A percentile compares a stretch with the other conserved stretches of the same genome.
These are phyloP conservation scores for Hyperopisus bebe DNA, from an alignment of 2,113 vertebrate species.

Conservation along the genomic window DNA sequence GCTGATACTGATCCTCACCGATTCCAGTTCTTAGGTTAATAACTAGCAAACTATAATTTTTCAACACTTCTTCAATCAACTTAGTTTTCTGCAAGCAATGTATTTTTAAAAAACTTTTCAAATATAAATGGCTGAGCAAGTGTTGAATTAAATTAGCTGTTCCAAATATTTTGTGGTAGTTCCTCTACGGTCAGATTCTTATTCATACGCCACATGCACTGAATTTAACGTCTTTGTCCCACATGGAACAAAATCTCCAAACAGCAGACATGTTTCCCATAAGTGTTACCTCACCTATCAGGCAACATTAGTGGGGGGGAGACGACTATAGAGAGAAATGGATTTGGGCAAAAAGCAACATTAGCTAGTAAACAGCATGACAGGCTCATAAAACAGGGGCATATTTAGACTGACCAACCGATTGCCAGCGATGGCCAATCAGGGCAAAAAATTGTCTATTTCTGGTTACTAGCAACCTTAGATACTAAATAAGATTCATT, in stretches of 20 bases:
- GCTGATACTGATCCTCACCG: background rate
- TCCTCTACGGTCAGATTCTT: background rate
- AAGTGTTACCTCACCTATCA: background rate
- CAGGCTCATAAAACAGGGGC: background rate
- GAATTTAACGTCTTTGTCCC: background rate
- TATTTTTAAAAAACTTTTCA: background rate
- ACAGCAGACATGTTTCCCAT: background rate
- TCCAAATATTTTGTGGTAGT: background rate
- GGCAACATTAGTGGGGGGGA: background rate
- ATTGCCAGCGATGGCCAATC: background rate
- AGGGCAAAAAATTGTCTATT: background rate
- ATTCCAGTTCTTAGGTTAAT: background rate
- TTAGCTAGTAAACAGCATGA: background rate
- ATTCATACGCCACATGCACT: background rate
- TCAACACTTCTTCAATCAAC: background rate
- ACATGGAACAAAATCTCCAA: background rate
- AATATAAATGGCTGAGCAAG: background rate
- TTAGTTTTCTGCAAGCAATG: background rate
- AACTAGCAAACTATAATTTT: background rate
- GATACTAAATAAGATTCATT: background rate
- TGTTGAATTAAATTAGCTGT: background rate
- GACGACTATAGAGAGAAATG: background rate
- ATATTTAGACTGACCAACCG: background rate
- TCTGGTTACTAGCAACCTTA: background rate
- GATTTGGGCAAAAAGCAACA: background rate